These are phyloP conservation scores for Lasiurus borealis DNA, from an alignment of 2,113 vertebrate species.

Conservation along the genomic window DNA sequence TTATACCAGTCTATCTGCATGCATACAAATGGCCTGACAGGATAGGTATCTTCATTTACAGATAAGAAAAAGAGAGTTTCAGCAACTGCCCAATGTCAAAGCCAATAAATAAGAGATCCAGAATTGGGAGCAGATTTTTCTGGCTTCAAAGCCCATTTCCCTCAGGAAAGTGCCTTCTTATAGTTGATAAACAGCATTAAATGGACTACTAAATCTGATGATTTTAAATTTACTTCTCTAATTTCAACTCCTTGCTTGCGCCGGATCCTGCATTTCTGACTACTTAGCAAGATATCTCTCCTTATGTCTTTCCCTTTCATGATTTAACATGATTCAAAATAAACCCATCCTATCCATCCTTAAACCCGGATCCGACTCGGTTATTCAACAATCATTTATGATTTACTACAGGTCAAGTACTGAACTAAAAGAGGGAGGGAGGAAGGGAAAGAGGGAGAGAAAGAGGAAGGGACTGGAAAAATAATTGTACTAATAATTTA, in stretches of 20 bases:
- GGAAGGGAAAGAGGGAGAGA: not conserved
- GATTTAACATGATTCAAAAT: not conserved
- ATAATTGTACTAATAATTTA: not conserved
- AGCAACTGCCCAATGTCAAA: not conserved
- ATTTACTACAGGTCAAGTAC: not conserved
- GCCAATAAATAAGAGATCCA: not conserved
- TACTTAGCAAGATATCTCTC: not conserved
- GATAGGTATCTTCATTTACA: not conserved
- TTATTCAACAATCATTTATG: not conserved
- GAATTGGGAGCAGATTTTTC: not conserved
- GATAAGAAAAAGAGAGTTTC: constrained; percentile 4
- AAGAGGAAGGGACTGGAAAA: not conserved
- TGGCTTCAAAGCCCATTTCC: not conserved
- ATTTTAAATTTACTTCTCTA: not conserved
- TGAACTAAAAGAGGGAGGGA: not conserved
- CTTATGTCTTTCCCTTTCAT: not conserved
- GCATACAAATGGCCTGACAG: not conserved
- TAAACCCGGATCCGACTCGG: not conserved
- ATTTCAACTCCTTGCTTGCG: not conserved
- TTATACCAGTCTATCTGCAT: not conserved
- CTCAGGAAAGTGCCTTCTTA: not conserved
- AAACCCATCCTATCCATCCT: not conserved
- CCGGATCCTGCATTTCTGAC: not conserved
- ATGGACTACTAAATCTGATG: not conserved
- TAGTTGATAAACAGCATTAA: not conserved